phyloP scores from a whole-genome alignment of 2,888 invertebrate species.

The Galerucella nymphaeae region DNA sequence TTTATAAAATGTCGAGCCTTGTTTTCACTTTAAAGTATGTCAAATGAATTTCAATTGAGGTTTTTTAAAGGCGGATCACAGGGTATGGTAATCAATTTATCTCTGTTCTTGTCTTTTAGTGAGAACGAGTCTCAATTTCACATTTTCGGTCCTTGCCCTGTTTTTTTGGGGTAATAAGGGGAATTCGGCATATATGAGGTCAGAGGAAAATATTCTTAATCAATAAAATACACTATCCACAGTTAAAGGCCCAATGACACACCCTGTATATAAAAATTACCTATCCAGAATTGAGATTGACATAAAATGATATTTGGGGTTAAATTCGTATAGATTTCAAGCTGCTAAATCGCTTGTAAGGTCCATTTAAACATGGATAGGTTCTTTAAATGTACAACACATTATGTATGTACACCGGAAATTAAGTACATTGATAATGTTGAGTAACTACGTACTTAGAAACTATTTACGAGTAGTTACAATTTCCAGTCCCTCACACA shows the following conservation, averaged over 20 bases:
- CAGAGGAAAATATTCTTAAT: too few relatives aligned
- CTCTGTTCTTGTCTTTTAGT: too few relatives aligned
- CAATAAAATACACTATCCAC: too few relatives aligned
- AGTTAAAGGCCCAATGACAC: too few relatives aligned
- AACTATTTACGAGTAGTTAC: slow-evolving; percentile 53
- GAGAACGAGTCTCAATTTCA: too few relatives aligned
- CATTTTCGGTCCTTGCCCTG: too few relatives aligned
- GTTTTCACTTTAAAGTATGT: slow-evolving; percentile 48
- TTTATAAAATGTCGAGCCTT: slow-evolving; percentile 50
- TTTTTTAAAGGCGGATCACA: slow-evolving; percentile 14
- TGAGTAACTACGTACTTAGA: slow-evolving; percentile 51
- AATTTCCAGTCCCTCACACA: slow-evolving; percentile 48
- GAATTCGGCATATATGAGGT: too few relatives aligned
- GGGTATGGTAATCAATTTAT: not conserved
- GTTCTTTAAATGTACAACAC: slow-evolving; percentile 52
- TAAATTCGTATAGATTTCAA: not conserved
- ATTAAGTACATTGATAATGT: slow-evolving; percentile 56
- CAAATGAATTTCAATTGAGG: slow-evolving; percentile 35
- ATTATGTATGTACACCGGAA: slow-evolving; percentile 53
- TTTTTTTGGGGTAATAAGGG: too few relatives aligned
- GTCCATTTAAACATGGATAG: slow-evolving; percentile 57
- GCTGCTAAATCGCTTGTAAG: slow-evolving; percentile 45
- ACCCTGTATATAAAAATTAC: too few relatives aligned
- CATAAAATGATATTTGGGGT: not conserved
- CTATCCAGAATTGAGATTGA: too few relatives aligned